Evolutionary conservation across 2,888 invertebrate genomes (phyloP), one percentile per base, ranked within the genome.

Genomic region (Drosophila picticornis): DNA sequence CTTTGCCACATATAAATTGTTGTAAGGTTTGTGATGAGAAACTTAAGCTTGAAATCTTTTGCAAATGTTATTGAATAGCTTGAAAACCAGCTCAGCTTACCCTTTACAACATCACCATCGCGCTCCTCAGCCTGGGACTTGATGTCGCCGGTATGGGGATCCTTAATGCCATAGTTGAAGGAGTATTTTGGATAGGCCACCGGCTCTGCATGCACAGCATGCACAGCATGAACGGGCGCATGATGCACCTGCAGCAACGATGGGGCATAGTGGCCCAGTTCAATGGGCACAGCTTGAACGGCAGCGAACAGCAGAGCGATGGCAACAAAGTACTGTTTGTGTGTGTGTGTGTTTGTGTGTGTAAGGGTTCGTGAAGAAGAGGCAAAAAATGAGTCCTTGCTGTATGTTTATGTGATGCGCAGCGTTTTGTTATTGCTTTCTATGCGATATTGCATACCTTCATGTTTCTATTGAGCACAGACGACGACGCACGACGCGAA

Each of bases 81-180:
- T 59, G 4, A 16, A 32, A 16, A 6, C 4, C 29, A 29, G 16
- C 13, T 10, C 11, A 51, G 80, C 88, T 87, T 7, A 87, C 88
- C 88, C 94, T 95, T 95, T 29, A 96, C 96, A 16, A 95, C 95
- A 91, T 96, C 95, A 6, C 96, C 96, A 90, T 96, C 95, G 79
- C 95, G 94, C 85, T 95, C 95, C 91, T 96, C 96, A 53, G 95
- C 94, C 86, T 96, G 96, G 34, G 95, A 95, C 91, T 96, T 96
- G 64, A 96, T 94, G 90, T 96, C 96, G n/a, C 96, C 96, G 11
- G 96, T 96, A 83, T 96, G 95, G 6, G 95, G 95, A 84, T 96
- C 96, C 90, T 95, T 95, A 32, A 95, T 96, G 67, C 96, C 96
- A 83, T 96, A 96, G 90, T 95, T 95, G 90, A 96, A 96, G 9